Percentiles rank a stretch among this genome's conserved stretches.
Evolutionary conservation across 30 jellyfish, hydroid and myxozoan species (phyloP).

Genomic region (Hydractinia echinata): DNA sequence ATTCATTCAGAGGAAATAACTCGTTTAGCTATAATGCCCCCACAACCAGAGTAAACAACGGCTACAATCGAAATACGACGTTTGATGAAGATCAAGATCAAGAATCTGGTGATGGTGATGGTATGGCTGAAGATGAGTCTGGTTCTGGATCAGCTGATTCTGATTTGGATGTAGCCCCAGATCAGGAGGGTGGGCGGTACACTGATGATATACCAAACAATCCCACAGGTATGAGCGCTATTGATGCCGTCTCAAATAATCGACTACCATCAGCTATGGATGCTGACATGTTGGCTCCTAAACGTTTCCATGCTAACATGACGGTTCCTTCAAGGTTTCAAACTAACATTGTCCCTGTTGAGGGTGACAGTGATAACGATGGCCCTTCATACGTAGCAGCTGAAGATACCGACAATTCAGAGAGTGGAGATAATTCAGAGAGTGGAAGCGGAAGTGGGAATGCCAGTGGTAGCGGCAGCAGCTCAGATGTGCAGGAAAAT

Average conservation of each 20-base stretch:
- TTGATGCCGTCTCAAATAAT: conserved; percentile 15
- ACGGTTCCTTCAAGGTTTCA: conserved; percentile 26
- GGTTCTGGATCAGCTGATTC: conserved; percentile 72
- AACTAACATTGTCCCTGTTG: conserved; percentile 2
- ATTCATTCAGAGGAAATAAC: too few species aligned
- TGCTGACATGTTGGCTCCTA: conserved; percentile 17
- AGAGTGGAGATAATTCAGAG: conserved; percentile 29
- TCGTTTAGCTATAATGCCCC: too few species aligned
- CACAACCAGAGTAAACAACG: too few species aligned
- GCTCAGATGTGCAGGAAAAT: background rate
- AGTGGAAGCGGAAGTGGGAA: conserved; percentile 37
- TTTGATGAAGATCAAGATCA: background rate
- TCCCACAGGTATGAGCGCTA: conserved; percentile 10
- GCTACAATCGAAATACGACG: too few species aligned
- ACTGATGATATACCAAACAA: conserved; percentile 27
- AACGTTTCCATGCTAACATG: conserved; percentile 39
- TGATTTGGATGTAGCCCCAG: conserved; percentile 28
- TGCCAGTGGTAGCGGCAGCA: conserved; percentile 47
- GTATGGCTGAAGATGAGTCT: conserved; percentile 43
- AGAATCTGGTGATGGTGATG: conserved; percentile 17
- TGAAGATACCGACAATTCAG: conserved; percentile 33
- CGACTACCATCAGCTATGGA: background rate
- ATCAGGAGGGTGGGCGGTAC: conserved; percentile 17
- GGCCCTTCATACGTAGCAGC: conserved; percentile 18
- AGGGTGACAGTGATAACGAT: conserved; percentile 27